Evolutionary conservation across 2,797 vertebrate genomes (phyloP).

Genomic region (Hybognathus amarus): DNA sequence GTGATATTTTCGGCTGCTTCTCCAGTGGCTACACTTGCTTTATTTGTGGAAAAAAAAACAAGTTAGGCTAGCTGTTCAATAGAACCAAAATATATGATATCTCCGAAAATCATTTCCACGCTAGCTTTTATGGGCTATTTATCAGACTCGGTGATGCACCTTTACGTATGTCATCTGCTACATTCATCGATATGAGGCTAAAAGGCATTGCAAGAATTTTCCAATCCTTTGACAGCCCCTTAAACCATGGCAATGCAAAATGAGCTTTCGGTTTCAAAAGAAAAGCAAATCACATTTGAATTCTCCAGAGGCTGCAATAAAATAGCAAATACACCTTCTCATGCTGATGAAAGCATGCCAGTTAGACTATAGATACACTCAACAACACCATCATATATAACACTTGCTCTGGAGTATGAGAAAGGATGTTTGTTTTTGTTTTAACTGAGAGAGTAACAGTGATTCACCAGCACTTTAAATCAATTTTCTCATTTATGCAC

Average conservation of each 20-base stretch:
- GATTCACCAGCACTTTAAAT: neutral
- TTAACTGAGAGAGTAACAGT: neutral
- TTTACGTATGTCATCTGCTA: constrained; percentile 21
- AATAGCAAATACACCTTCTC: constrained; percentile 22
- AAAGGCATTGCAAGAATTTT: constrained; percentile 7
- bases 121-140: constrained; percentile 23
- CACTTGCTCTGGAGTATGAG: neutral
- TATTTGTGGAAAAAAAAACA: constrained; percentile 1
- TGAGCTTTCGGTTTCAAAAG: constrained; percentile 36
- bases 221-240: constrained; percentile 35
- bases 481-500: neutral
- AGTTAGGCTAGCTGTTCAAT: neutral
- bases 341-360: neutral
- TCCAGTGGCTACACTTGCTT: constrained; percentile 3
- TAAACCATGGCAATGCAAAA: constrained; percentile 43
- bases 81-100: neutral
- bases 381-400: constrained; percentile 12
- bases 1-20: constrained; percentile 6
- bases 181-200: constrained; percentile 23
- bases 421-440: neutral
- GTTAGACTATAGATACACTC: constrained; percentile 16
- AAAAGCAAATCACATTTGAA: constrained; percentile 15
- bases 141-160: constrained; percentile 7
- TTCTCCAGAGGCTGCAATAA: constrained; percentile 31
- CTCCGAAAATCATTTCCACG: neutral